A percentile compares a stretch with the other conserved stretches of the same genome.
These are phyloP conservation scores for Ecdyonurus torrentis DNA, from an alignment of 2,888 invertebrate genomes.

Conservation along the genomic window DNA sequence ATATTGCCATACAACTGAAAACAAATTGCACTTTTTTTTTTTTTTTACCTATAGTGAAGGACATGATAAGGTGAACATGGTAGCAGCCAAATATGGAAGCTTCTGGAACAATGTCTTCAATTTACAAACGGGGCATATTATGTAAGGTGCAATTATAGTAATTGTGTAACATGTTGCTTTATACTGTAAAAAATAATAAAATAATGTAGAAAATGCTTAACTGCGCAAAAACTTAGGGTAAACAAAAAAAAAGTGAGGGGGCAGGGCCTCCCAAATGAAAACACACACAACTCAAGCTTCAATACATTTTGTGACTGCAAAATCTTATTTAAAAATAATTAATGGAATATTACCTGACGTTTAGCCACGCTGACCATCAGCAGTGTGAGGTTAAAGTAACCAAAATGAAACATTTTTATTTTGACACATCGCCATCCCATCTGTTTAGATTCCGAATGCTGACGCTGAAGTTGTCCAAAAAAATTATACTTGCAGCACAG, in stretches of 20 bases:
- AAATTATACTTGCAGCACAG: no score
- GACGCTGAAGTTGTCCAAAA: not conserved
- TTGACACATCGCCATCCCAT: constrained; percentile 3
- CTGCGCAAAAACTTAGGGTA: not conserved
- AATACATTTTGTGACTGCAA: not conserved
- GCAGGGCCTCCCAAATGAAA: not conserved
- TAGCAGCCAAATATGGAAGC: not conserved
- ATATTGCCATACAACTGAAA: no score
- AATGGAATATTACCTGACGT: not conserved
- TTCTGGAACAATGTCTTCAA: not conserved
- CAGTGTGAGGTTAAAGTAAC: not conserved
- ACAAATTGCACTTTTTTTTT: no score
- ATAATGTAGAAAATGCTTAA: no score
- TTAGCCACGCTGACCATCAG: not conserved
- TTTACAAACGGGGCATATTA: no score
- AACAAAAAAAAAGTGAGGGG: no score
- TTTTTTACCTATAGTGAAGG: no score
- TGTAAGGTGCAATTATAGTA: no score
- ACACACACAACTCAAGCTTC: no score
- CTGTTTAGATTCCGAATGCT: not conserved
- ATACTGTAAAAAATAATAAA: no score
- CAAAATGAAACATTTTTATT: not conserved
- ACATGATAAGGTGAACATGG: not conserved
- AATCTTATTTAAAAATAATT: not conserved
- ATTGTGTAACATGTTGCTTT: no score